These are phyloP conservation scores for Trinectes maculatus DNA, from an alignment of 2,113 vertebrate genomes.

Conservation along the genomic window DNA sequence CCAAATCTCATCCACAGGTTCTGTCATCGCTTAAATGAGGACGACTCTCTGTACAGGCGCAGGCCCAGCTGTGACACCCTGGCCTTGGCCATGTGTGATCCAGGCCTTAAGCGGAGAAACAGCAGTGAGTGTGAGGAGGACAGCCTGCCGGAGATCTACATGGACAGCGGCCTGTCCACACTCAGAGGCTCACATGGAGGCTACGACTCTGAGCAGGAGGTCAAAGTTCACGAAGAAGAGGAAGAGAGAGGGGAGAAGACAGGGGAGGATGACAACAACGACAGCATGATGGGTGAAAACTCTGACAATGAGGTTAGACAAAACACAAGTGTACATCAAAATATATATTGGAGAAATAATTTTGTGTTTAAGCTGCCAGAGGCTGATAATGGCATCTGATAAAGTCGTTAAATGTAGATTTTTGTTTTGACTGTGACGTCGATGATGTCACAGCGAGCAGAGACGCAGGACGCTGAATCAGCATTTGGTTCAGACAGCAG, in stretches of 20 bases:
- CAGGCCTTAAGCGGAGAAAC: conserved; percentile 85
- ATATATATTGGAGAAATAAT: background rate
- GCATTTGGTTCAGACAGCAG: conserved; percentile 80
- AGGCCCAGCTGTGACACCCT: conserved; percentile 83
- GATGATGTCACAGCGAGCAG: conserved; percentile 84
- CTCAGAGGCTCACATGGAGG: conserved; percentile 88
- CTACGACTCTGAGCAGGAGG: conserved; percentile 91
- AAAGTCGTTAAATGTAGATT: no score
- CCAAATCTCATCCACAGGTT: conserved; percentile 73
- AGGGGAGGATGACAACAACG: conserved; percentile 64
- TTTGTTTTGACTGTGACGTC: no score
- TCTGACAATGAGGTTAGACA: conserved; percentile 88
- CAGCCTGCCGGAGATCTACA: conserved; percentile 89
- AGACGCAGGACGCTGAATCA: conserved; percentile 85
- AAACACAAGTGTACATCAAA: background rate
- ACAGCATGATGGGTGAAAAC: conserved; percentile 80
- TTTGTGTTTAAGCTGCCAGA: no score
- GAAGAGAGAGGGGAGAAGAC: conserved; percentile 55
- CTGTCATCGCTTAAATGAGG: conserved; percentile 82
- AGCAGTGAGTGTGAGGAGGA: conserved; percentile 89
- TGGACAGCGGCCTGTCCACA: conserved; percentile 95
- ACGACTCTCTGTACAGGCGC: conserved; percentile 69
- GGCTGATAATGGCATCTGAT: no score
- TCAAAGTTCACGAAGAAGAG: conserved; percentile 76
- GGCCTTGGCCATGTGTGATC: conserved; percentile 93